phyloP scores from a whole-genome alignment of 2,797 vertebrate species.

The Cynodonichthys magdalenae region DNA sequence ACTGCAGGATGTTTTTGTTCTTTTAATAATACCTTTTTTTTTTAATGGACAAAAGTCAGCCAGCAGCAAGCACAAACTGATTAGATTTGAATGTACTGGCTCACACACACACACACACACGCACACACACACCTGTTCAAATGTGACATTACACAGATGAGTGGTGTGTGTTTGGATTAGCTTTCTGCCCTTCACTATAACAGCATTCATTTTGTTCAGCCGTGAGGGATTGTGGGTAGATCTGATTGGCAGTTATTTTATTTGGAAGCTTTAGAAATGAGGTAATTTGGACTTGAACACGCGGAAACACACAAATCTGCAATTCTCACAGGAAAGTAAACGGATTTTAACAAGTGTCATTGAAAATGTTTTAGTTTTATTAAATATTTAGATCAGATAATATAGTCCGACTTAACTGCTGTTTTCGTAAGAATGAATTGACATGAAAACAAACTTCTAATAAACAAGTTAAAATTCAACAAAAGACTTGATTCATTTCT shows the following conservation, averaged over 20 bases:
- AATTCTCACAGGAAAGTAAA: neutral
- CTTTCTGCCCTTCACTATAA: conserved; percentile 33
- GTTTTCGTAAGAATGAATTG: too few species aligned
- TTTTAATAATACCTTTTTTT: conserved; percentile 18
- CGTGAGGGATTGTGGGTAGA: conserved; percentile 26
- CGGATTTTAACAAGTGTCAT: neutral
- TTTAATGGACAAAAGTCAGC: conserved; percentile 2
- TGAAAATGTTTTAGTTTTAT: neutral
- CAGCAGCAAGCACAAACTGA: conserved; percentile 6
- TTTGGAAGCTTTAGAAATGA: conserved; percentile 15
- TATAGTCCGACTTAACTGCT: too few species aligned
- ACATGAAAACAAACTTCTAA: too few species aligned
- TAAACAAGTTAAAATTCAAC: neutral
- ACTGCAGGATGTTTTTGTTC: conserved; percentile 11
- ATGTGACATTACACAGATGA: conserved; percentile 3
- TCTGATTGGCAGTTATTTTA: conserved; percentile 47
- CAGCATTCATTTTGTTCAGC: conserved; percentile 23
- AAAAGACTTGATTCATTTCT: neutral
- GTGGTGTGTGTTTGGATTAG: conserved; percentile 15
- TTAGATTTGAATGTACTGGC: neutral
- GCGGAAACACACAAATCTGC: neutral
- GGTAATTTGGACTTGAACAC: neutral
- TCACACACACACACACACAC: neutral
- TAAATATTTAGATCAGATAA: neutral
- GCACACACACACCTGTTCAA: conserved; percentile 14